phyloP scores from a whole-genome alignment of 2,797 vertebrate species.

The Aselliscus stoliczkanus region DNA sequence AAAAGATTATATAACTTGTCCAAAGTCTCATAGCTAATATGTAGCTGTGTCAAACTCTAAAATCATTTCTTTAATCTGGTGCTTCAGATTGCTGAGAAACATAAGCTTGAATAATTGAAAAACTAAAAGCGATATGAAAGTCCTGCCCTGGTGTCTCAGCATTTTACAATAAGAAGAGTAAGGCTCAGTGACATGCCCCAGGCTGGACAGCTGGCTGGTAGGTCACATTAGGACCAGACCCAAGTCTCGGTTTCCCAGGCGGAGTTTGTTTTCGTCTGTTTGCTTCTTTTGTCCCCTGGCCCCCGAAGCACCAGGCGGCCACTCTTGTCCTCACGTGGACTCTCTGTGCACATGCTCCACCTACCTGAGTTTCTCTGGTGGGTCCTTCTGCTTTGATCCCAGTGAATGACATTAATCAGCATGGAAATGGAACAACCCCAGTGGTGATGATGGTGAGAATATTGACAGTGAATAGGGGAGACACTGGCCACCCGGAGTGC shows the following conservation, averaged over 20 bases:
- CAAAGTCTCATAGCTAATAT: not conserved
- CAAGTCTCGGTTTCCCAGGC: not conserved
- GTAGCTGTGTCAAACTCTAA: not conserved
- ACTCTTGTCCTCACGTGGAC: not conserved
- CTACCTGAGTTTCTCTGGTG: not conserved
- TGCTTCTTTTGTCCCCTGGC: too few relatives aligned
- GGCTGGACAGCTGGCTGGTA: not conserved
- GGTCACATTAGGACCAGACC: not conserved
- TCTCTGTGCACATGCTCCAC: not conserved
- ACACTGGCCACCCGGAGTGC: too few relatives aligned
- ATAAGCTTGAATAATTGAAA: not conserved
- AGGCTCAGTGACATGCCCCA: rapidly evolving
- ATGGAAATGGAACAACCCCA: not conserved
- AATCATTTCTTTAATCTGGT: not conserved
- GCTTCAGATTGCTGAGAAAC: not conserved
- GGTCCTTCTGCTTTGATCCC: not conserved
- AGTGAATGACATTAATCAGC: too few relatives aligned
- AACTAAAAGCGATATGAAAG: not conserved
- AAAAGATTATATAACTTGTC: not conserved
- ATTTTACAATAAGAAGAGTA: not conserved
- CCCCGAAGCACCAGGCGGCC: not conserved
- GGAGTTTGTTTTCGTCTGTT: not conserved
- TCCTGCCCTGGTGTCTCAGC: not conserved
- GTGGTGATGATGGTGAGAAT: too few relatives aligned
- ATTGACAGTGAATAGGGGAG: not conserved